phyloP scores from a whole-genome alignment of 2,888 invertebrate species.

The Euspilapteryx auroguttella region DNA sequence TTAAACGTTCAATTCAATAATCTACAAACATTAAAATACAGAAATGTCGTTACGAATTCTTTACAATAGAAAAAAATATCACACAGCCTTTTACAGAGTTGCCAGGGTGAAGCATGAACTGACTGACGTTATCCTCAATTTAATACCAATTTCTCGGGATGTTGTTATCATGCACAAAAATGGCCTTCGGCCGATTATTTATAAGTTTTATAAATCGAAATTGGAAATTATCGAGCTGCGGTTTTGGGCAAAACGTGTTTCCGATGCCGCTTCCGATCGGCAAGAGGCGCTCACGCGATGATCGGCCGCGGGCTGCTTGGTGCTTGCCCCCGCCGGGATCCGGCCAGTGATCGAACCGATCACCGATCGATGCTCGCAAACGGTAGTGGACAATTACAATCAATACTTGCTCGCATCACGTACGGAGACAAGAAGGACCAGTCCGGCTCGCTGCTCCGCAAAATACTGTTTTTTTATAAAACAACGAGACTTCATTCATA shows the following conservation, averaged over 20 bases:
- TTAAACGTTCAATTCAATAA: conserved; percentile 19
- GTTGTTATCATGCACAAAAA: conserved; percentile 13
- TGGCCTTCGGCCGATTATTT: conserved; percentile 42
- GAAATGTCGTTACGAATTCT: conserved; percentile 13
- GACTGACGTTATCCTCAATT: conserved; percentile 19
- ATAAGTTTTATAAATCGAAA: conserved; percentile 28
- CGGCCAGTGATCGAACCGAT: conserved; percentile 17
- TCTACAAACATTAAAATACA: conserved; percentile 19
- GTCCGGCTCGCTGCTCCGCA: too few species aligned
- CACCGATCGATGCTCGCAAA: conserved; percentile 20
- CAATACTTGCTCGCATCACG: conserved; percentile 30
- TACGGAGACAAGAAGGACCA: conserved; percentile 32
- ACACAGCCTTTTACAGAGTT: too few species aligned
- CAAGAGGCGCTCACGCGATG: conserved; percentile 37
- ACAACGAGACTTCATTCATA: conserved; percentile 54
- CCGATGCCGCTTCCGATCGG: conserved; percentile 46
- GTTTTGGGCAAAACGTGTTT: conserved; percentile 53
- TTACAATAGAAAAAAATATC: conserved; percentile 13
- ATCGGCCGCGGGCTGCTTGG: conserved; percentile 19
- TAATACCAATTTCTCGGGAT: conserved; percentile 20
- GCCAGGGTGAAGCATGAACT: too few species aligned
- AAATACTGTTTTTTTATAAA: conserved; percentile 44
- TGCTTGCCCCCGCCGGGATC: too few species aligned
- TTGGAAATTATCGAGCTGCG: conserved; percentile 51
- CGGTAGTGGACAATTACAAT: conserved; percentile 41